Evolutionary conservation across 2,888 invertebrate genomes (phyloP), one percentile per base, ranked within the genome.

Genomic region (Crocallis elinguaria): DNA sequence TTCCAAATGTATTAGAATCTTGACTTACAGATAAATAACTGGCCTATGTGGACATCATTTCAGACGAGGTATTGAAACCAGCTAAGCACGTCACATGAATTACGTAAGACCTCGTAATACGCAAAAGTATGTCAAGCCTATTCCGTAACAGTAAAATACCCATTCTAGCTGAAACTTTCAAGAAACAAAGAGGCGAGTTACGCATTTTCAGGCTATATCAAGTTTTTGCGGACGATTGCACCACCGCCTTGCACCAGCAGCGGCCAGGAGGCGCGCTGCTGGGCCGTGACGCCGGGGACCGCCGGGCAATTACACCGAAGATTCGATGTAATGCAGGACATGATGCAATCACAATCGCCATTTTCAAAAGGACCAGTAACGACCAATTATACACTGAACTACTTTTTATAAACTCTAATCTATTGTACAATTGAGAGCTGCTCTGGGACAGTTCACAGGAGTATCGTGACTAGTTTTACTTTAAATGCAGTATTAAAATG

Each of bases 131-230:
- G 43, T 33, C 30, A 43, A 43, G 23, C 13, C 33, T 43, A 21
- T 32, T 42, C 42, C 43, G 43, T 43, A 43, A 39, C 39, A 29
- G 21, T 37, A 23, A 17, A 29, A 42, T 21, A 21, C 33, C 19
- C 19, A 33, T 23, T 6, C 9, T 5, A 38, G 25, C 17, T 0
- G 41, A 43, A 43, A 43, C 32, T 43, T 33, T 33, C 32, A 33
- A 23, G 32, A 14, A 23, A 7, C 11, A 11, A 36, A 16, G 12
- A 32, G 30, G 30, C 14, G 17, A 23, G 25, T 16, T 19, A 30
- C 41, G 17, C 23, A 12, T 16, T 41, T 39, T 29, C 41, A 41
- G 41, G 27, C 27, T 27, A 19, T 19, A 7, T 11, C 19, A 12
- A 32, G 23, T 43, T 33, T 33, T 43, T 30, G 23, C 23, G 14